These are phyloP conservation scores for Orthosia gothica DNA, from an alignment of 2,888 invertebrate species.

Conservation along the genomic window DNA sequence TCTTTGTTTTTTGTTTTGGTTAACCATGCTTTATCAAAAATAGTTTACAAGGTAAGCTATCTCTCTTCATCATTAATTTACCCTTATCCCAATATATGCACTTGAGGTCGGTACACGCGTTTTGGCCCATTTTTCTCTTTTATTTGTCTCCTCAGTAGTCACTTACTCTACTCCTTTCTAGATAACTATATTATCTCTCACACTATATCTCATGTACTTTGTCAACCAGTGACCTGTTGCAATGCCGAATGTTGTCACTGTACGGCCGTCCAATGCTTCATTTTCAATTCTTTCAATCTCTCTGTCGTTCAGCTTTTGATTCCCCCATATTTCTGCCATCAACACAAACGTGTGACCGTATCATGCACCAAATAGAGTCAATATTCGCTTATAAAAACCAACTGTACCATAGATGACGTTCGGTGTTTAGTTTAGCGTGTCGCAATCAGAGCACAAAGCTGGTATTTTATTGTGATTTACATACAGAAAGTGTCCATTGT, in stretches of 20 bases:
- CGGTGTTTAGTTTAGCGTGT: conserved; percentile 88
- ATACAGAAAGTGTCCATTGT: conserved; percentile 89
- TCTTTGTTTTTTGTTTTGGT: background rate
- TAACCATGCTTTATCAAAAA: background rate
- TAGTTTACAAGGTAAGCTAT: background rate
- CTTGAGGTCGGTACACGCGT: no score
- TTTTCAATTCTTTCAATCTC: conserved; percentile 16
- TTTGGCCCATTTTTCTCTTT: no score
- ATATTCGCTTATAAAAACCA: conserved; percentile 73
- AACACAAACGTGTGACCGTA: conserved; percentile 43
- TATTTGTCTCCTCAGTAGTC: no score
- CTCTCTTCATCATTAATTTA: no score
- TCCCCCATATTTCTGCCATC: conserved; percentile 19
- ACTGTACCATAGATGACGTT: conserved; percentile 79
- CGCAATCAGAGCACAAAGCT: conserved; percentile 89
- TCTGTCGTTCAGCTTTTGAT: conserved; percentile 23
- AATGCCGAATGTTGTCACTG: background rate
- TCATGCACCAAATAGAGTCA: conserved; percentile 67
- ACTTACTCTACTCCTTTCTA: no score
- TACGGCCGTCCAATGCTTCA: background rate
- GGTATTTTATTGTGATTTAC: conserved; percentile 90
- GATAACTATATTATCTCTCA: no score
- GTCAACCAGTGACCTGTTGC: background rate
- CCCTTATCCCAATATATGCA: no score
- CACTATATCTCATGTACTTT: background rate